Percentiles rank a stretch among this genome's conserved stretches.
Evolutionary conservation across 1,140 invertebrate species (phyloP).

Genomic region (Aphis gossypii): DNA sequence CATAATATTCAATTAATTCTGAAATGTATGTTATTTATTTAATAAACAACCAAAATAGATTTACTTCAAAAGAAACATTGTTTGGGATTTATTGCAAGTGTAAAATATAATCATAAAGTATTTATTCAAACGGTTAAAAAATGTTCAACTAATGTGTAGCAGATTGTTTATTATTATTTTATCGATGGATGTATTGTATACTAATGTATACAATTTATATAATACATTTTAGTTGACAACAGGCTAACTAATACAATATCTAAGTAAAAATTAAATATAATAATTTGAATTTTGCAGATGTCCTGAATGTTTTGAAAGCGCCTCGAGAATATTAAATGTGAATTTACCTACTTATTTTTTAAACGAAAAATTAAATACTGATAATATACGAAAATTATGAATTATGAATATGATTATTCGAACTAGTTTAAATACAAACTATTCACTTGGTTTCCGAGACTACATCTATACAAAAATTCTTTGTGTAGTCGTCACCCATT

Average conservation of each 20-base stretch:
- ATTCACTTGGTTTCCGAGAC: background rate
- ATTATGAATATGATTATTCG: background rate
- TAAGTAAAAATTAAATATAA: background rate
- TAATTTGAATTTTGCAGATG: background rate
- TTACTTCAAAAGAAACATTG: background rate
- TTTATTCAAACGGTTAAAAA: no score
- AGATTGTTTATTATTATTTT: background rate
- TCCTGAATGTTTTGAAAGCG: background rate
- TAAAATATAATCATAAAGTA: no score
- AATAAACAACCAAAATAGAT: background rate
- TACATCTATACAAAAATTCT: background rate
- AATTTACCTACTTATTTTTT: background rate
- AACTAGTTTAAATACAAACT: background rate
- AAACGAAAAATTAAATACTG: no score
- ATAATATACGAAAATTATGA: background rate
- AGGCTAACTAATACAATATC: background rate
- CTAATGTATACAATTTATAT: no score
- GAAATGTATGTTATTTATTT: background rate
- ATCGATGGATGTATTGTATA: background rate
- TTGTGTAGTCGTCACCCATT: background rate
- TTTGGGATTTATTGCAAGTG: background rate
- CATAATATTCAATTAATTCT: background rate
- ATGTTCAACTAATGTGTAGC: no score
- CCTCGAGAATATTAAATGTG: background rate
- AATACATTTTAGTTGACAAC: background rate